Conservation (phyloP, 2,888 invertebrate genomes). For the Dinocampus coccinellae region DNA sequence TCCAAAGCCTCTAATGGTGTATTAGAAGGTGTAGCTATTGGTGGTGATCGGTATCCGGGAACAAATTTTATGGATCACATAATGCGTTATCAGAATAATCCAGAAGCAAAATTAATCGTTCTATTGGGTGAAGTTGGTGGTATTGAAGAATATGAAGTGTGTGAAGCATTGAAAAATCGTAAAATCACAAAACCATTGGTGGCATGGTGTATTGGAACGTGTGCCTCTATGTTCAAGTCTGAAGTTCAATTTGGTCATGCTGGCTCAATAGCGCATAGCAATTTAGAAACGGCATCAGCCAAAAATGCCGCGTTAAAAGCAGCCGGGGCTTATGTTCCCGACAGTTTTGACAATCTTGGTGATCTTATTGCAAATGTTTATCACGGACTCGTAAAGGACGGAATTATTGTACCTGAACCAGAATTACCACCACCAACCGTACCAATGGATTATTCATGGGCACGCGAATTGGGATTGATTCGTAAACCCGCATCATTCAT, state of each 20-base stretch:
- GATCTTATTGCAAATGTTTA: conserved; percentile 83
- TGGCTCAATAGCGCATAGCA: conserved; percentile 96
- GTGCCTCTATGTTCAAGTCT: conserved; percentile 75
- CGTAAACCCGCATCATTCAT: conserved; percentile 99
- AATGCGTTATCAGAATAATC: conserved; percentile 84
- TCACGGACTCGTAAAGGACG: conserved; percentile 81
- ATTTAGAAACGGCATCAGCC: conserved; percentile 90
- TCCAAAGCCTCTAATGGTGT: conserved; percentile 97
- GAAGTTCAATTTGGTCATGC: conserved; percentile 99
- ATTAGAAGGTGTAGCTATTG: conserved; percentile 97
- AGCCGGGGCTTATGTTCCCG: conserved; percentile 92
- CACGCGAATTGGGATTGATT: conserved; percentile 95
- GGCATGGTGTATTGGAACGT: conserved; percentile 98
- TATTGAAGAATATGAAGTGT: conserved; percentile 97
- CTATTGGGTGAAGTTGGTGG: conserved; percentile 99
- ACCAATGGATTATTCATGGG: conserved; percentile 99
- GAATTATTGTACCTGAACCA: conserved; percentile 86
- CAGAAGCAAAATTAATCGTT: conserved; percentile 93
- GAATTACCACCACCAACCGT: conserved; percentile 98
- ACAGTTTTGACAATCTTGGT: conserved; percentile 92
- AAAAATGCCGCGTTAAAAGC: conserved; percentile 89
- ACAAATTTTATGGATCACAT: conserved; percentile 99
- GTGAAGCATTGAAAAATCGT: conserved; percentile 84
- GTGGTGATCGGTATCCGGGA: conserved; percentile 97
- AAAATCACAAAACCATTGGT: conserved; percentile 93